Evolutionary conservation across 2,797 vertebrate genomes (phyloP), one percentile per base, ranked within the genome.

Genomic region (Gambusia yucatana): DNA sequence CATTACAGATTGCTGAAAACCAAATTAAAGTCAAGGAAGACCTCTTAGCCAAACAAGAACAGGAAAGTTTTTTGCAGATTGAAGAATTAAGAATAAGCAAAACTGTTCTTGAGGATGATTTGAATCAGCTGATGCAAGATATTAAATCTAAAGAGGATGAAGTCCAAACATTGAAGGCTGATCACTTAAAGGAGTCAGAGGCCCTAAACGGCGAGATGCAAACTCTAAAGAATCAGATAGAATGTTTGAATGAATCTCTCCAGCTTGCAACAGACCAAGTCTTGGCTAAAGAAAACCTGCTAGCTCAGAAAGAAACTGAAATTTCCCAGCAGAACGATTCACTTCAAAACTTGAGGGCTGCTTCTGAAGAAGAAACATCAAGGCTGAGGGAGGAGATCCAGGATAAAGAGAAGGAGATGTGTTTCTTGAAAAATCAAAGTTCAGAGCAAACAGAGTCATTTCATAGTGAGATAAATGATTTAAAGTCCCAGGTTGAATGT

Each of bases 361-460:
- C 41, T 1, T 85, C 88, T 77, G 91, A 96, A 44, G 86, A 91
- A 39, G 94, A 96, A 39, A 72, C 95, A 1, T 80, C 52, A 11
- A 70, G 3, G 0, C 86, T 92, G 0, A 85, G 0, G 1, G 82
- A 89, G 5, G 46, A 90, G 57, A 86, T 93, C 2, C 70, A 76
- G n/a, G 22, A 20, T 28, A 91, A 92, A 82, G 91, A 93, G 36
- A 73, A 92, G 5, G 79, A 89, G 16, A 43, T 94, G 36, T 0
- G 55, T 52, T 77, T 17, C 0, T 1, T 88, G 6, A 50, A 77
- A 43, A 20, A 79, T 1, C 85, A 93, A 17, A 65, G 65, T 7
- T 72, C 83, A 1, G 14, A 3, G 2, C 83, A 90, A 2, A 81
- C 82, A 33, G 87, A 91, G 6, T n/a, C 14, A 50, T 30, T 90